phyloP scores from a whole-genome alignment of 2,797 vertebrate species.

The Onychomys arenicola region DNA sequence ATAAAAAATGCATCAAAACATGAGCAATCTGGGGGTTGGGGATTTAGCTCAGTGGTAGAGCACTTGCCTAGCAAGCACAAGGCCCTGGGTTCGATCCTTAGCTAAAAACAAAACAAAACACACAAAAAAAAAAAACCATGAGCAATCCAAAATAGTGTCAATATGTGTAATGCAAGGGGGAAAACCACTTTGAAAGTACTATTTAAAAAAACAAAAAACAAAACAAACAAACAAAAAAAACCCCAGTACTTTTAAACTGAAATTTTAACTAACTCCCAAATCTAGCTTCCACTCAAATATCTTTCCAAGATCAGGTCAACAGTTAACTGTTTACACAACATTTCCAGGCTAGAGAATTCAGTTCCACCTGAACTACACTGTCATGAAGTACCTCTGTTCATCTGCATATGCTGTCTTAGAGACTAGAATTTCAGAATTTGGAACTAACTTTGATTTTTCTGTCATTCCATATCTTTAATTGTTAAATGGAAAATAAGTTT shows the following conservation, averaged over 20 bases:
- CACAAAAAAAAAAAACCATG: constrained; percentile 34
- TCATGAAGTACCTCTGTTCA: background rate
- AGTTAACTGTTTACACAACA: background rate
- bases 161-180: background rate
- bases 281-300: background rate
- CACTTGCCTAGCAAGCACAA: too few relatives aligned
- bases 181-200: background rate
- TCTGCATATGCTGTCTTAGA: background rate
- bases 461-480: background rate
- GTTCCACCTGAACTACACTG: background rate
- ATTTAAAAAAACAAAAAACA: too few relatives aligned
- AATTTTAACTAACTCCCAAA: background rate
- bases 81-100: too few relatives aligned
- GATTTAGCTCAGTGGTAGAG: too few relatives aligned
- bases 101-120: too few relatives aligned
- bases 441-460: background rate
- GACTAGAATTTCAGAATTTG: background rate
- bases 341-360: background rate
- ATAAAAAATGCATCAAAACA: background rate
- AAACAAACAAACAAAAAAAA: background rate
- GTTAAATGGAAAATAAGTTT: background rate
- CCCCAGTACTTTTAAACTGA: background rate
- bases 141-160: background rate
- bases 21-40: too few relatives aligned
- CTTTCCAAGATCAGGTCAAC: background rate